Base-by-base conservation (phyloP, 2,797 vertebrate genomes). In the Balearica regulorum region DNA sequence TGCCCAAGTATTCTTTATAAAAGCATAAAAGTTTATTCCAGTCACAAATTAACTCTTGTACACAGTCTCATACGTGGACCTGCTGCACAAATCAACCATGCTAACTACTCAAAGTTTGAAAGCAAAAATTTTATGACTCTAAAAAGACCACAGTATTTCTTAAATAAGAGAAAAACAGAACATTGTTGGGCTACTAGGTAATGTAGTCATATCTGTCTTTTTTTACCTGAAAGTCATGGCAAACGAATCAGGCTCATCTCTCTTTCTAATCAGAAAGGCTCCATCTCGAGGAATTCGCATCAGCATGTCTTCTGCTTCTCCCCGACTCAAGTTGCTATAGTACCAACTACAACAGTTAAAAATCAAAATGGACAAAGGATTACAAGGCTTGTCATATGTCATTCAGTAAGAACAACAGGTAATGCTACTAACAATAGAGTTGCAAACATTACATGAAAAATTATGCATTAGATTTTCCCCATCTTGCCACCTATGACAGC, bases 161-260 rank as follows among this genome's bases (percentile, higher is more conserved):
- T n/a, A 26, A 71, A 39, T 31, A 66, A 73, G 3, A 28, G 39
- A 70, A 78, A 78, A n/a, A 0, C 16, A 71, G 13, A 87, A 46
- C n/a, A 41, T 1, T 41, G 9, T 55, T 61, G 31, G 37, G 15
- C 49, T 71, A 20, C 33, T 21, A 65, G 16, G 49, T 26, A 51
- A 57, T 11, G 26, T 29, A 76, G 33, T 60, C 24, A 8, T 26
- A 37, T 5, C 55, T 58, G 29, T 16, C 33, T 88, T 71, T 62
- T 62, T 92, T 83, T 60, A 99, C 99, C 99, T 99, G 98, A 99
- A 99, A 33, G 99, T 99, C 98, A 99, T 99, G 96, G 99, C 99
- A 15, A 98, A 99, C 2, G 99, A 99, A 91, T 99, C 98, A 0
- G 91, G 87, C 15, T 98, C 98, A 39, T 99, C 99, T 94, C 99